Conservation (phyloP, 2,113 vertebrate genomes). For the Seriola quinqueradiata region DNA sequence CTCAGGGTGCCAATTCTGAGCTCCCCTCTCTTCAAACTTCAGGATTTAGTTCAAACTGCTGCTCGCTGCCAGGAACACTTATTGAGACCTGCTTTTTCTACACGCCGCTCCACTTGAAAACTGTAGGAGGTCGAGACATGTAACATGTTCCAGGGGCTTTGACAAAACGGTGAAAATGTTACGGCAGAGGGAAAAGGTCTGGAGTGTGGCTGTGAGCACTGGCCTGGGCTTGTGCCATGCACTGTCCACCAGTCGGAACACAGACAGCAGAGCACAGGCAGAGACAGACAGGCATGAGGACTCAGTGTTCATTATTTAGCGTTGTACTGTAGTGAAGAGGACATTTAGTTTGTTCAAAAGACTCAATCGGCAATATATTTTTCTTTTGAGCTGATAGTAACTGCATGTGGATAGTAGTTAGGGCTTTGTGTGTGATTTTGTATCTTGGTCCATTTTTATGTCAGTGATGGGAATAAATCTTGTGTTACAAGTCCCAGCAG, state of each 20-base stretch:
- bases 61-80: conserved; percentile 29
- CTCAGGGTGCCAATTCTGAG: conserved; percentile 2
- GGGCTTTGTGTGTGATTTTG: conserved; percentile 11
- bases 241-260: conserved; percentile 27
- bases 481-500: conserved; percentile 20
- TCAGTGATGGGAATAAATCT: conserved; percentile 34
- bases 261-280: conserved; percentile 17
- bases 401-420: too few species aligned
- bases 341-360: conserved; percentile 10
- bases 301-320: conserved; percentile 55
- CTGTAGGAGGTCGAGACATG: conserved; percentile 26
- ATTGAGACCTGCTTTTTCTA: conserved; percentile 13
- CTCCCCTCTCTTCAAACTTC: neutral
- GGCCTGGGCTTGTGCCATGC: conserved; percentile 32
- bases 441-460: conserved; percentile 30
- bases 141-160: conserved; percentile 47
- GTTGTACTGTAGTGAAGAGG: neutral
- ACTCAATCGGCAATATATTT: neutral
- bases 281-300: conserved; percentile 27
- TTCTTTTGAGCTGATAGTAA: too few species aligned
- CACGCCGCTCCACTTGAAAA: neutral
- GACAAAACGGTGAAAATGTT: conserved; percentile 69
- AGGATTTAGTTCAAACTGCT: neutral
- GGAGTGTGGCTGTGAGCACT: conserved; percentile 38
- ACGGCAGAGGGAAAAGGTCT: conserved; percentile 49